Base-by-base conservation (phyloP, 1,140 invertebrate species). In the Drosophila biarmipes region DNA sequence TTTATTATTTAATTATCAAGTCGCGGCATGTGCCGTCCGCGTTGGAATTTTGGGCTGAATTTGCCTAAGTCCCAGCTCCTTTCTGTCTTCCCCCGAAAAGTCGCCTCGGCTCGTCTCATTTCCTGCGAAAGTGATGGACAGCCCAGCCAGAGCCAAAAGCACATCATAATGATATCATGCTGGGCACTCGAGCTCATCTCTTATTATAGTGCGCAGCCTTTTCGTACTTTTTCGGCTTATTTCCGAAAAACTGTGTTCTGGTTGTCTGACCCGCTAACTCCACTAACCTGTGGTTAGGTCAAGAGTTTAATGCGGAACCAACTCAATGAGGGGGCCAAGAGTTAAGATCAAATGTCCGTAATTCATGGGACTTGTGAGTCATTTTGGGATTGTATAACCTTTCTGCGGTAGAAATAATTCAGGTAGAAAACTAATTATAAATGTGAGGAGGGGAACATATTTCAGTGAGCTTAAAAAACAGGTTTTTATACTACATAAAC, bases 1-100 rank as follows among this genome's bases (percentile, higher is more conserved):
- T 66, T 81, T 82, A 48, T 78, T 75, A 86, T 80, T 80, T 75
- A 86, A 86, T 86, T 86, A 80, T 81, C 59, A 73, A 86, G 82
- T 86, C 81, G 61, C 57, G 68, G 54, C 81, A 86, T 86, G 66
- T 68, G 38, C 19, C 14, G 64, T 46, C 46, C 37, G 61, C 42
- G 29, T 19, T 38, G 73, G 53, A 35, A 81, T 80, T 73, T 78
- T 49, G 46, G 64, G 61, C 7, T 29, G 43, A 58, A 71, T 67
- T 46, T 67, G 51, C 67, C 56, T 42, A 51, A 52, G 54, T n/a
- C 40, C 62, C 31, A 61, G 57, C 31, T 59, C 48, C 40, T 15
- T 56, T 31, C 37, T 46, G 53, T n/a, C 45, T 53, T 62, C 49
- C 27, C 34, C 35, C 27, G 17, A 35, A 29, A 48, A 42, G 21